Percentiles rank a stretch among this genome's conserved stretches.
phyloP scores from a whole-genome alignment of 2,113 vertebrate species.

The Ctenomys sociabilis region DNA sequence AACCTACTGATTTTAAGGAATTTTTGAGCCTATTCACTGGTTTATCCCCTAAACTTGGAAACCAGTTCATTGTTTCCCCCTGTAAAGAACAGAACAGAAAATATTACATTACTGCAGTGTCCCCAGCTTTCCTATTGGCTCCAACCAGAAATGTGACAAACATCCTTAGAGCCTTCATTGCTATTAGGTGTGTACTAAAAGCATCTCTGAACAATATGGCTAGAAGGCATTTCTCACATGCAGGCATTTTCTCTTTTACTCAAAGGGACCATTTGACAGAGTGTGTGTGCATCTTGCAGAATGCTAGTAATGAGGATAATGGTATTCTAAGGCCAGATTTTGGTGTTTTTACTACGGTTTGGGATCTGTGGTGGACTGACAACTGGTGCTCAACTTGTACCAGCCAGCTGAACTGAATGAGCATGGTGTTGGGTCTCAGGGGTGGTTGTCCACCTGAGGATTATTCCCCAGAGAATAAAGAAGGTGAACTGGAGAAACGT shows the following conservation, averaged over 20 bases:
- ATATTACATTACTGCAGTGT: constrained; percentile 40
- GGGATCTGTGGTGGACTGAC: neutral
- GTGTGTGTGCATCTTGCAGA: constrained; percentile 4
- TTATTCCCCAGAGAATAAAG: too few relatives aligned
- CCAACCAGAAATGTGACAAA: constrained; percentile 30
- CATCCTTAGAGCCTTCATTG: constrained; percentile 51
- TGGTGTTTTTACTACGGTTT: constrained; percentile 29
- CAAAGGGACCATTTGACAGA: constrained; percentile 56
- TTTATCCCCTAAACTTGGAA: constrained; percentile 45
- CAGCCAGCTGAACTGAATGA: too few relatives aligned
- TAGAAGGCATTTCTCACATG: constrained; percentile 45
- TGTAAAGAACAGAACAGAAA: constrained; percentile 3
- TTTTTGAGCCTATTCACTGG: constrained; percentile 24
- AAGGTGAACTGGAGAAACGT: too few relatives aligned
- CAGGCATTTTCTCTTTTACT: neutral
- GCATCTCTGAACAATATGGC: constrained; percentile 53
- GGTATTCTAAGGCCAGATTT: constrained; percentile 24
- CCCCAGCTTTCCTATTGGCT: constrained; percentile 25
- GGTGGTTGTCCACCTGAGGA: too few relatives aligned
- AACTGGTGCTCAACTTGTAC: too few relatives aligned
- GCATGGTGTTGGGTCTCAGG: too few relatives aligned
- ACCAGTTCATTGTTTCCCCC: constrained; percentile 8
- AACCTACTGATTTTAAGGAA: constrained; percentile 54
- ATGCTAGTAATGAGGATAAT: constrained; percentile 42
- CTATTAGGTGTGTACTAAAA: constrained; percentile 55